Percentiles rank a stretch among this genome's conserved stretches.
phyloP scores from a whole-genome alignment of 2,797 vertebrate genomes.

The Sebastes oblongus region DNA sequence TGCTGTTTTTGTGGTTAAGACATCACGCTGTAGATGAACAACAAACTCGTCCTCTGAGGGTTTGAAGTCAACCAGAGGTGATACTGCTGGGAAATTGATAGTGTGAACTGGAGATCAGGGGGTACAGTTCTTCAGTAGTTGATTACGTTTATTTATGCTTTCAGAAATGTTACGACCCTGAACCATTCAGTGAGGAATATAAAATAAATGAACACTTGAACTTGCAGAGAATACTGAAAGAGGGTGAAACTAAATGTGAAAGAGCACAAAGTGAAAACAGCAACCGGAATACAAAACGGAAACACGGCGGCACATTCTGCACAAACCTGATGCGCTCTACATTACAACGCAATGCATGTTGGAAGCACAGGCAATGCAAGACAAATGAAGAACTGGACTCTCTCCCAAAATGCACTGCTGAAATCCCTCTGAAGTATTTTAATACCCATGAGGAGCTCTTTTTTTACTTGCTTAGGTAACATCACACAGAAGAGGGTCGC shows the following conservation, averaged over 20 bases:
- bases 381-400: conserved; percentile 40
- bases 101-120: background rate
- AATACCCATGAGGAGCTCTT: conserved; percentile 34
- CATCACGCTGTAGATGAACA: background rate
- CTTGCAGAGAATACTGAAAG: background rate
- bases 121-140: background rate
- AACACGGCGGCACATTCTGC: background rate
- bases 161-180: background rate
- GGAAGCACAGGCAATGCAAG: conserved; percentile 16
- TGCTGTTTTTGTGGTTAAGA: background rate
- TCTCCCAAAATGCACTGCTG: background rate
- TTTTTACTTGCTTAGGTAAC: conserved; percentile 29
- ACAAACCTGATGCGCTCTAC: conserved; percentile 7
- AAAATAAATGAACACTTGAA: background rate
- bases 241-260: background rate
- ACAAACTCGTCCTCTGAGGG: background rate
- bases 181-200: background rate
- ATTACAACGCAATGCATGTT: conserved; percentile 1
- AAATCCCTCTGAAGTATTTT: conserved; percentile 18
- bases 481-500: conserved; percentile 21
- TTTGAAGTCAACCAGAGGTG: background rate
- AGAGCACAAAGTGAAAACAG: background rate
- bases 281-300: background rate
- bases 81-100: background rate
- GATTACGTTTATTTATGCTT: background rate